Base-by-base conservation (phyloP, 2,888 invertebrate species). In the Acanthosepion esculentum region DNA sequence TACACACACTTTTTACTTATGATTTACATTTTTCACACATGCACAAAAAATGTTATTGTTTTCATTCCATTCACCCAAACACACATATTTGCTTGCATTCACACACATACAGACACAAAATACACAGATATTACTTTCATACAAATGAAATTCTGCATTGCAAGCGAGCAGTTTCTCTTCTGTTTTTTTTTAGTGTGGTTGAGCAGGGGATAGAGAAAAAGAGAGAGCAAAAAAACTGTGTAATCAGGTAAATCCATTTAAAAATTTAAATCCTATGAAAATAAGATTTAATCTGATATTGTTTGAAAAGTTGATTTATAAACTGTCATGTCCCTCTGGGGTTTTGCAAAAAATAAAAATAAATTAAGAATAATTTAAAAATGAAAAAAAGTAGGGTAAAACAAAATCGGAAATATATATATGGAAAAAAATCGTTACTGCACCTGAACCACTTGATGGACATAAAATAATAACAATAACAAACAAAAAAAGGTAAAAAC, bases 281-380 rank as follows among this genome's bases (percentile, higher is more conserved):
- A 78, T 78, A 78, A 78, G n/a, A 78, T 78, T n/a, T 78, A 78
- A 78, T 78, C 78, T n/a, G 15, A 78, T 78, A 78, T 78, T 78
- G 78, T 78, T 33, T 78, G 78, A 78, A 78, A 33, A 78, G 78
- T 78, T 78, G 78, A 78, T 78, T 78, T 33, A 41, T 78, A n/a
- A n/a, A 78, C 78, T 78, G 78, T n/a, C n/a, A 78, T 78, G 7
- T 20, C 78, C n/a, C 18, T 7, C 15, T 33, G 78, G n/a, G 15
- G n/a, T n/a, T 41, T 78, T 78, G n/a, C 78, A 78, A 33, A 33
- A 33, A 78, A 64, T 26, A 26, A 41, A 41, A 41, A 41, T 41
- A 41, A 41, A 41, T 41, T 41, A 3, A 41, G 41, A 41, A 41
- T 41, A 41, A 41, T 41, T 41, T 41, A 41, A 41, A 41, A 41